Percentiles rank a stretch among this genome's conserved stretches.
phyloP scores from a whole-genome alignment of 2,113 vertebrate genomes.

The Haliaeetus leucogaster region DNA sequence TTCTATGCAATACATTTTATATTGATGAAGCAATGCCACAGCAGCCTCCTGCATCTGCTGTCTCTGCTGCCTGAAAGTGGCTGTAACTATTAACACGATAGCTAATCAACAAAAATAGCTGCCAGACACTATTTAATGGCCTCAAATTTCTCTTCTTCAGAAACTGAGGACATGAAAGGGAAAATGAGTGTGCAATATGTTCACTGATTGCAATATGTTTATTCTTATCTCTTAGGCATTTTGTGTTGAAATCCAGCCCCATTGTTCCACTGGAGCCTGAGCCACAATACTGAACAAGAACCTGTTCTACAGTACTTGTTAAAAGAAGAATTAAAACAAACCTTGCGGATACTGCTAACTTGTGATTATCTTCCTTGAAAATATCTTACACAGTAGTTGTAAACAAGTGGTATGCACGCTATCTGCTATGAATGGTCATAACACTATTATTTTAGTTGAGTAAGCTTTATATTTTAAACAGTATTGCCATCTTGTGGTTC shows the following conservation, averaged over 20 bases:
- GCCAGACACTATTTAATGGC: neutral
- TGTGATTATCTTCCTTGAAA: neutral
- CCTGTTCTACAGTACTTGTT: neutral
- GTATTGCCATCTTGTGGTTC: slow-evolving; percentile 72
- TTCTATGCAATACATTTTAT: neutral
- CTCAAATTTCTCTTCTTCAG: neutral
- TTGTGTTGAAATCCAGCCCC: neutral
- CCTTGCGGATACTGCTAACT: neutral
- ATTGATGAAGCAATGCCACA: neutral
- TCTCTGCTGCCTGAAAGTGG: slow-evolving; percentile 11
- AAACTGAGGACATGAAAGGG: slow-evolving; percentile 9
- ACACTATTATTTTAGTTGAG: neutral
- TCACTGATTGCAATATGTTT: neutral
- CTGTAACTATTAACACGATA: slow-evolving; percentile 10
- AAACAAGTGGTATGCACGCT: neutral
- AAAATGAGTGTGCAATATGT: neutral
- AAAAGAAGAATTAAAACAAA: neutral
- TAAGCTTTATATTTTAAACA: slow-evolving; percentile 53
- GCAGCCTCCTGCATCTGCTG: neutral
- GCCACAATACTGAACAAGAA: neutral
- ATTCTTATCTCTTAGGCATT: neutral
- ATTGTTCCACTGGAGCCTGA: neutral
- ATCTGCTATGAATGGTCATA: neutral
- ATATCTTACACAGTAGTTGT: neutral
- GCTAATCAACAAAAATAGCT: slow-evolving; percentile 28